A percentile compares a stretch with the other conserved stretches of the same genome.
Conservation (phyloP, 2,113 vertebrate genomes). For the Athene noctua region DNA sequence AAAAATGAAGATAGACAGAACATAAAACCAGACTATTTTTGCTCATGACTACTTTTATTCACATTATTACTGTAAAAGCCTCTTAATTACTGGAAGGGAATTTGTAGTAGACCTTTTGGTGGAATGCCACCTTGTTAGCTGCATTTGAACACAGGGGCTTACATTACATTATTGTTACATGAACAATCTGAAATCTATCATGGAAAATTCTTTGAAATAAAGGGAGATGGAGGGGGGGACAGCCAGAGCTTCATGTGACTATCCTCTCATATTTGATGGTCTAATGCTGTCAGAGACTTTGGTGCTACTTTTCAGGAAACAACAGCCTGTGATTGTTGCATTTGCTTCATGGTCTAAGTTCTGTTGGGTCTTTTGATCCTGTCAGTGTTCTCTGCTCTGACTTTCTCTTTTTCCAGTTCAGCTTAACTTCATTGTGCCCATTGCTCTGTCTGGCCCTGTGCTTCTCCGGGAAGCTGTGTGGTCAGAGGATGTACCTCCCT, state of each 20-base stretch:
- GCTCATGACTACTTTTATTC: not conserved
- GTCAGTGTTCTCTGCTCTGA: not conserved
- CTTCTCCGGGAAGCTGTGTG: too few relatives aligned
- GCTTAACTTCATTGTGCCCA: accelerated
- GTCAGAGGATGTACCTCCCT: not conserved
- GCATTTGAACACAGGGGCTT: not conserved
- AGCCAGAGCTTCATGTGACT: not conserved
- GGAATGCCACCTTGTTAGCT: not conserved
- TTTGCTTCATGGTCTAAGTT: not conserved
- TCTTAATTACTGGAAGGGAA: not conserved
- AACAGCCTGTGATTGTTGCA: not conserved
- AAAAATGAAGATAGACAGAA: not conserved
- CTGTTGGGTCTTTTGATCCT: not conserved
- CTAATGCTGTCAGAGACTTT: not conserved
- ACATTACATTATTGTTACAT: too few relatives aligned
- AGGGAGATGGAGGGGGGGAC: not conserved
- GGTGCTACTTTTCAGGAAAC: not conserved
- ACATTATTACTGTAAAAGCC: not conserved
- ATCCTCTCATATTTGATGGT: not conserved
- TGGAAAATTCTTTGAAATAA: not conserved
- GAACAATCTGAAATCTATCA: not conserved
- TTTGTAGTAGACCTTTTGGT: not conserved
- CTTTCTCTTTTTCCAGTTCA: not conserved
- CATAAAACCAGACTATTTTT: not conserved
- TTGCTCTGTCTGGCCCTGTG: not conserved